phyloP scores from a whole-genome alignment of 1,140 invertebrate genomes.

The Amphibalanus amphitrite region DNA sequence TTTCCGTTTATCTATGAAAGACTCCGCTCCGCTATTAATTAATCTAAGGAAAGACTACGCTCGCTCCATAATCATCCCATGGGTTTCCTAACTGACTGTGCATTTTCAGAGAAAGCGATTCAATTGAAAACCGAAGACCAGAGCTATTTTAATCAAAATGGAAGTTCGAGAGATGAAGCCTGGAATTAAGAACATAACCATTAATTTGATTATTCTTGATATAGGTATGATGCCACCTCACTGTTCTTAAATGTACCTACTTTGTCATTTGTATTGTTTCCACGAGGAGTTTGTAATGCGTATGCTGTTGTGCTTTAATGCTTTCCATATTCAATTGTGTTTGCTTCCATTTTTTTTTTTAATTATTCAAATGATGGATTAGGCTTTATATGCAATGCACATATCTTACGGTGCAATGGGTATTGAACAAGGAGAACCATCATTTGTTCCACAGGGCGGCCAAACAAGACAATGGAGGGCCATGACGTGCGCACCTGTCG shows the following conservation, averaged over 20 bases:
- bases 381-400: too few species aligned
- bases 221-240: too few species aligned
- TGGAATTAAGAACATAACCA: conserved; percentile 39
- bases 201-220: conserved; percentile 83
- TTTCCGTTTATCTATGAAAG: too few species aligned
- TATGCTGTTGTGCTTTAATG: conserved; percentile 3
- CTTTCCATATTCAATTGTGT: conserved; percentile 4
- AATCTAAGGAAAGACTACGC: too few species aligned
- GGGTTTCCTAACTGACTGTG: too few species aligned
- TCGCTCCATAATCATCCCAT: too few species aligned
- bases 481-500: conserved; percentile 82
- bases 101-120: too few species aligned
- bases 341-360: conserved; percentile 5
- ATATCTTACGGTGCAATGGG: too few species aligned
- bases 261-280: conserved; percentile 1
- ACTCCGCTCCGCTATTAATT: too few species aligned
- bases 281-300: conserved; percentile 1
- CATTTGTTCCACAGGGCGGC: conserved; percentile 26
- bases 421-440: too few species aligned
- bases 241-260: conserved; percentile 8
- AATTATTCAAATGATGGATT: conserved; percentile 7
- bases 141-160: too few species aligned
- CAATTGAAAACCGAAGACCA: too few species aligned
- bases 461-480: conserved; percentile 83
- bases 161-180: conserved; percentile 14